Percentiles rank a stretch among this genome's conserved stretches.
These are phyloP conservation scores for Prionailurus bengalensis DNA, from an alignment of 2,113 vertebrate genomes.

Conservation along the genomic window DNA sequence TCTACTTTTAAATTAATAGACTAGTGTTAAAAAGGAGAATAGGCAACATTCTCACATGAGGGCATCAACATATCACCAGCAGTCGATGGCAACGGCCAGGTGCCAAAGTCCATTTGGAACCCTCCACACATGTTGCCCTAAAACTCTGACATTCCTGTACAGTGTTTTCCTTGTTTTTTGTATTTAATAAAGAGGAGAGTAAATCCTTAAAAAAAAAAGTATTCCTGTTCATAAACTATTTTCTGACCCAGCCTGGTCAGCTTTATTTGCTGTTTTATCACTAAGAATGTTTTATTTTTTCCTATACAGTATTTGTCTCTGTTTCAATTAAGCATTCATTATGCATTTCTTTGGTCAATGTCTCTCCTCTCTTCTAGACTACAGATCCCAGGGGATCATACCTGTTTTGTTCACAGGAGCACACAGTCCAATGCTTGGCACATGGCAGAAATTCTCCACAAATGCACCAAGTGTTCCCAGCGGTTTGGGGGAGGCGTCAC, in stretches of 20 bases:
- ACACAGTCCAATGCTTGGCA: rapidly evolving
- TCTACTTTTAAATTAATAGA: neutral
- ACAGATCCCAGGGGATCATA: neutral
- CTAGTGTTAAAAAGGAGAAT: neutral
- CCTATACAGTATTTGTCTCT: neutral
- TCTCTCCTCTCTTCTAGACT: neutral
- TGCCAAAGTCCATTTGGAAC: neutral
- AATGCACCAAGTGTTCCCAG: neutral
- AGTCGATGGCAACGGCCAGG: too few relatives aligned
- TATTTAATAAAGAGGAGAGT: neutral
- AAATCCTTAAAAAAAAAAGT: neutral
- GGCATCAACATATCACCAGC: neutral
- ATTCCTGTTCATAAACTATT: neutral
- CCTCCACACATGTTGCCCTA: neutral
- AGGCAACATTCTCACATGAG: neutral
- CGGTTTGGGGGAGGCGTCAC: rapidly evolving
- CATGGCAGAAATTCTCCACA: neutral
- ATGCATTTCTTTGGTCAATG: neutral
- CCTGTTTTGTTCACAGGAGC: neutral
- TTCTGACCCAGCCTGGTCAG: neutral
- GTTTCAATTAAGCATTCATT: neutral
- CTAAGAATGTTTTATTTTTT: neutral
- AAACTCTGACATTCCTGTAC: neutral
- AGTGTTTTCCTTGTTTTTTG: neutral
- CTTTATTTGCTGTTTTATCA: neutral